A percentile compares a stretch with the other conserved stretches of the same genome.
phyloP scores from a whole-genome alignment of 2,797 vertebrate species.

The Hirundo rustica region DNA sequence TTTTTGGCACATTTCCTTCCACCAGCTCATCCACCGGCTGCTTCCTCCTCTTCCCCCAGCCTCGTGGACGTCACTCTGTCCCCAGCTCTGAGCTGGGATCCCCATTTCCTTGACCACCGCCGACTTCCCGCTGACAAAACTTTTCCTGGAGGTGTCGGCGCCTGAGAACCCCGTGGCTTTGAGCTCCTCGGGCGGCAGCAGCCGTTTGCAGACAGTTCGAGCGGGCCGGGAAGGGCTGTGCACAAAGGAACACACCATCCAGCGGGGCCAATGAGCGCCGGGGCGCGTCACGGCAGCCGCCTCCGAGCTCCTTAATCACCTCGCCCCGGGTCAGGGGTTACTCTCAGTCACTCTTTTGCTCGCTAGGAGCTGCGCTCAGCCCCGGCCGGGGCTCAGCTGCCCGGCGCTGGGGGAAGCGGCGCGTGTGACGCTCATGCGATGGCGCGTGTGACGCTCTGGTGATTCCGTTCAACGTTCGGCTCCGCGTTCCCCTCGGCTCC shows the following conservation, averaged over 20 bases:
- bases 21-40: background rate
- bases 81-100: background rate
- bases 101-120: rapidly evolving
- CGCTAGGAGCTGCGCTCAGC: background rate
- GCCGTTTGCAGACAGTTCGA: background rate
- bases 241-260: slow-evolving; percentile 76
- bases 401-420: rapidly evolving
- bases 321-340: slow-evolving; percentile 52
- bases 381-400: background rate
- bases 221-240: background rate
- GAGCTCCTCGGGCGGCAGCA: background rate
- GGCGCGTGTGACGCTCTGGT: background rate
- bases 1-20: background rate
- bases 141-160: background rate
- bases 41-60: background rate
- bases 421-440: too few relatives aligned
- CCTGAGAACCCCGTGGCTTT: background rate
- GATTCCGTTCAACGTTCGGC: background rate
- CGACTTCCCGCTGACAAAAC: background rate
- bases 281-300: background rate
- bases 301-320: background rate
- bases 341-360: slow-evolving; percentile 42
- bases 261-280: slow-evolving; percentile 68
- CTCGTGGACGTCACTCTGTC: rapidly evolving
- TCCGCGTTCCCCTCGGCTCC: background rate